phyloP scores from a whole-genome alignment of 2,888 invertebrate species.

The Trichogramma evanescens region DNA sequence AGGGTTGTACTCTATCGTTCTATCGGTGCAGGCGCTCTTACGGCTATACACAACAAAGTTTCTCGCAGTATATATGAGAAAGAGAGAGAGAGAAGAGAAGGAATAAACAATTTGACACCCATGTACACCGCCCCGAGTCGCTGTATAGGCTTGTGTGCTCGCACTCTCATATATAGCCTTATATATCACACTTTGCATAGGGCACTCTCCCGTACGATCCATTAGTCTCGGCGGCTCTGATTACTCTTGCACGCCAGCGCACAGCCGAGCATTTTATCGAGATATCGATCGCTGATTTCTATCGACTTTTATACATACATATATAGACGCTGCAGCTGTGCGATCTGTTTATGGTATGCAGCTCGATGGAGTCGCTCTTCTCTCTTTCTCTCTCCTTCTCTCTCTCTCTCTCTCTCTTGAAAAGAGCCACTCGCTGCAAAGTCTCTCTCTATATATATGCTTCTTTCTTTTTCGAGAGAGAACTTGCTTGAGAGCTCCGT shows the following conservation, averaged over 20 bases:
- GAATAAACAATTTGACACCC: constrained; percentile 18
- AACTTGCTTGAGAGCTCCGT: too few species aligned
- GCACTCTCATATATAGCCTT: neutral
- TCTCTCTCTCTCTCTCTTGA: too few species aligned
- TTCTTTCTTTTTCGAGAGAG: too few species aligned
- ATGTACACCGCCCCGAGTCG: neutral
- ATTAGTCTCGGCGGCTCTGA: constrained; percentile 29
- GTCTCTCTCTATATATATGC: too few species aligned
- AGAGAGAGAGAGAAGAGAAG: neutral
- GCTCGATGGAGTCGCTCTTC: too few species aligned
- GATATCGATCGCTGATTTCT: constrained; percentile 37
- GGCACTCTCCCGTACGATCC: constrained; percentile 13
- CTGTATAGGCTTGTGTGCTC: too few species aligned
- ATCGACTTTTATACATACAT: constrained; percentile 21
- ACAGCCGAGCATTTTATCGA: constrained; percentile 4
- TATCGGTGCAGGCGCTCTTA: too few species aligned
- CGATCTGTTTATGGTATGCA: constrained; percentile 20
- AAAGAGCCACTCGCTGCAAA: too few species aligned
- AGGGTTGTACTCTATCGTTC: too few species aligned
- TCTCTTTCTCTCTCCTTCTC: too few species aligned
- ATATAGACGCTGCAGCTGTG: constrained; percentile 5
- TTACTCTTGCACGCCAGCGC: constrained; percentile 15
- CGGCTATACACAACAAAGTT: neutral
- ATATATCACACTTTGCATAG: neutral
- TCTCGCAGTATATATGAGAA: neutral